Base-by-base conservation (phyloP, 2,888 invertebrate species). In the Chalcosyrphus nemorum region DNA sequence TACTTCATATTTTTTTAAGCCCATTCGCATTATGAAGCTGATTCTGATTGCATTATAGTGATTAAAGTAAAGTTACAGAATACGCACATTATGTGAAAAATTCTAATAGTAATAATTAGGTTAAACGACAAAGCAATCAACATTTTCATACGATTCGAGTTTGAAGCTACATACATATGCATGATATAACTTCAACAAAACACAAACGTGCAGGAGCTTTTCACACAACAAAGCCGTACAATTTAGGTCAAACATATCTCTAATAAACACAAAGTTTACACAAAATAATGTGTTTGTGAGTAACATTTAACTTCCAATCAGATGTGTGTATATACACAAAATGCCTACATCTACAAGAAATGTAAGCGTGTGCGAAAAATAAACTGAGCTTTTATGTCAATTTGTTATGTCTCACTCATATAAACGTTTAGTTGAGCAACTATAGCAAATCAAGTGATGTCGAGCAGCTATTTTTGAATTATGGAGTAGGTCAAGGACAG, bases 401-500 rank as follows among this genome's bases (percentile, higher is more conserved):
- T 74, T 78, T 54, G 78, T 77, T 68, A 52, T 71, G 29, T 32
- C 56, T 68, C 66, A 17, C 47, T 38, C 27, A 35, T 47, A 15
- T 66, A 45, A 56, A 38, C 56, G 65, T 43, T 61, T 27, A 32
- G 52, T 35, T 41, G 35, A 38, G 11, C 59, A 6, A 57, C 59
- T 45, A 63, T 32, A 41, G 61, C 61, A 61, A 76, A 54, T 61
- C 43, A 76, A 68, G 56, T 76, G n/a, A n/a, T n/a, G 24, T 59
- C 54, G 24, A 50, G 27, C 35, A 59, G 57, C 50, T 74, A 78
- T 84, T 80, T 84, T 74, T 84, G 50, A 80, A 75, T 74, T 63
- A 70, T 91, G 91, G 91, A 91, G 91, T 91, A 91, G 91, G 91
- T 91, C 91, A 91, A 91, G 91, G 91, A 91, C 91, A 91, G 90